Evolutionary conservation across 2,888 invertebrate species (phyloP).

Genomic region (Folsomia candida): DNA sequence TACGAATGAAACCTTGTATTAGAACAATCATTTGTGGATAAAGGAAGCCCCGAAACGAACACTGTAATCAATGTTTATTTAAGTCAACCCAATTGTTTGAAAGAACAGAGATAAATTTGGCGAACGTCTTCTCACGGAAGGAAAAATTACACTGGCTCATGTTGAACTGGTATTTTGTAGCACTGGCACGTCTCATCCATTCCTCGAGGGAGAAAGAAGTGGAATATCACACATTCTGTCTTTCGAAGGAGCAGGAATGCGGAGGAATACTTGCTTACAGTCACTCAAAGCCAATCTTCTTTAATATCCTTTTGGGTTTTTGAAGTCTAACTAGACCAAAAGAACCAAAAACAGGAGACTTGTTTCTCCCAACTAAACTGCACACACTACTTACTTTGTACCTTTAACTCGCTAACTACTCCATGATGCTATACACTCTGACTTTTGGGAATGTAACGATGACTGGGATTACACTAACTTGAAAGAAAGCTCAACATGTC

Average conservation of each 20-base stretch:
- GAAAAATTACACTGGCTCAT: conserved; percentile 10
- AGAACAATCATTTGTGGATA: conserved; percentile 10
- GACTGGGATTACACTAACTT: neutral
- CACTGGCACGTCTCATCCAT: conserved; percentile 25
- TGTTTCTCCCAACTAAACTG: neutral
- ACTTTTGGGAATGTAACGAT: neutral
- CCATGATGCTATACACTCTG: neutral
- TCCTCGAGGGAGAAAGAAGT: conserved; percentile 26
- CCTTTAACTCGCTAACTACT: neutral
- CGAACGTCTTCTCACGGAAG: conserved; percentile 1
- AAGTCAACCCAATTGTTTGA: neutral
- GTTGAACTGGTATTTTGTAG: conserved; percentile 24
- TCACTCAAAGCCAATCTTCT: neutral
- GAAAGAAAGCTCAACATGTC: neutral
- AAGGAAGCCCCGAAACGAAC: conserved; percentile 7
- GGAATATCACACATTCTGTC: conserved; percentile 10
- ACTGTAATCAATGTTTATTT: conserved; percentile 9
- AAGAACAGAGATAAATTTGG: conserved; percentile 13
- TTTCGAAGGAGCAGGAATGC: neutral
- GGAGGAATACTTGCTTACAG: neutral
- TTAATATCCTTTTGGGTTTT: neutral
- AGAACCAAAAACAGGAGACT: too few species aligned
- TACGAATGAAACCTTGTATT: neutral
- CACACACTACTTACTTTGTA: neutral
- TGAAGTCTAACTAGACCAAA: neutral